phyloP scores from a whole-genome alignment of 2,113 vertebrate genomes.

The Nothobranchius kuhntae region DNA sequence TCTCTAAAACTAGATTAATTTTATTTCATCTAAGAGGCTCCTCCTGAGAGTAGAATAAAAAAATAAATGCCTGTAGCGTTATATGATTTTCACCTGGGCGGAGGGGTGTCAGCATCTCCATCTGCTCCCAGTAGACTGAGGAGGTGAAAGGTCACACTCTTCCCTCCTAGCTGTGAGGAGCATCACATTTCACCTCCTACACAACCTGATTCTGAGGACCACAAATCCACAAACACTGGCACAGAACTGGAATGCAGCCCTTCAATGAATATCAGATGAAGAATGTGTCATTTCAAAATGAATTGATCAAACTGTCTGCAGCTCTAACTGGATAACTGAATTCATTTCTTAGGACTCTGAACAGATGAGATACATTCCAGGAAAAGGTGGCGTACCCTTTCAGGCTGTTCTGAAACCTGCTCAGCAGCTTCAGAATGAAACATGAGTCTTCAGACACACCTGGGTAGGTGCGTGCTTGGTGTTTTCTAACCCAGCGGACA shows the following conservation, averaged over 20 bases:
- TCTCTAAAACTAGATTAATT: no score
- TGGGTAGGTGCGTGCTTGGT: not conserved
- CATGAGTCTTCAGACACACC: not conserved
- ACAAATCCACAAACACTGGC: no score
- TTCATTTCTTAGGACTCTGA: no score
- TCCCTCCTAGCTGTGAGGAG: slow-evolving; percentile 15
- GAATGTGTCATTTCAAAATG: no score
- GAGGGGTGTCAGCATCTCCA: slow-evolving; percentile 26
- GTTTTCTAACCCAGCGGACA: no score
- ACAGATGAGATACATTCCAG: not conserved
- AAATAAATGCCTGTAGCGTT: no score
- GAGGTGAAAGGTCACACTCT: slow-evolving; percentile 37
- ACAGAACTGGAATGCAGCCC: no score
- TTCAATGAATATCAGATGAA: no score
- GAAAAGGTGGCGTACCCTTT: slow-evolving; percentile 5
- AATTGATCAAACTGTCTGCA: no score
- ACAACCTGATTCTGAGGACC: not conserved
- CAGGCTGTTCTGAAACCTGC: slow-evolving; percentile 10
- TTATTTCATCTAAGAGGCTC: no score
- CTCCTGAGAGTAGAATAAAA: no score
- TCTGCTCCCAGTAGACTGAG: slow-evolving; percentile 42
- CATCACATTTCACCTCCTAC: not conserved
- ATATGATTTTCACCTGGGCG: not conserved
- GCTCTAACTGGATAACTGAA: no score
- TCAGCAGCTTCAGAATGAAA: slow-evolving; percentile 1